Evolutionary conservation across 2,113 vertebrate species (phyloP), one percentile per base, ranked within the genome.

Genomic region (Entomyzon cyanotis): DNA sequence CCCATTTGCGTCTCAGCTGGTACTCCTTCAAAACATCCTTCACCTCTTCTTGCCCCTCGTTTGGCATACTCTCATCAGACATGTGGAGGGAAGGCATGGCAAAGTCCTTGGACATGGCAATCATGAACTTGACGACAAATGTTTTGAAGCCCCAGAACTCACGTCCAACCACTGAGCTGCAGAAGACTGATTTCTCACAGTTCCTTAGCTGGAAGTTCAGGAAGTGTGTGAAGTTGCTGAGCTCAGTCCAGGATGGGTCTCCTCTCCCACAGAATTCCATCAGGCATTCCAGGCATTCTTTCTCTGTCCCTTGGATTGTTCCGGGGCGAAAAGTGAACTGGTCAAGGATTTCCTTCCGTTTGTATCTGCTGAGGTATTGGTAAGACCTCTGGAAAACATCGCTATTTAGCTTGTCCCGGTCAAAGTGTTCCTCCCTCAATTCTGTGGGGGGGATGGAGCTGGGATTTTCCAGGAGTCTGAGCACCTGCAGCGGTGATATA

Each of bases 101-200:
- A 79, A 98, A 98, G 92, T 98, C 98, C 89, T 95, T 96, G 6
- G 98, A 97, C 98, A 98, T 98, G 65, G 92, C 37, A 59, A 98
- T 97, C 98, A 98, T 98, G 96, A 98, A 98, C 71, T 98, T 98
- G 27, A 98, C 93, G n/a, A 98, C 97, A 59, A 98, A 98, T 21
- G 53, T 80, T 78, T 98, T 98, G 93, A 98, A 98, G 69, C 98
- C 98, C 24, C 53, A 67, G 31, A 98, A 93, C 28, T 97, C 91
- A 13, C 73, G 53, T 10, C 85, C 96, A 25, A 97, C 94, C 89
- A 97, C 97, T 4, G 81, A 55, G 17, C 94, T 96, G 93, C 98
- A 98, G 95, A 98, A 98, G 55, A 98, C 23, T 0, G 98, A 98
- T 27, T 82, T 87, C 93, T 98, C 98, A 64, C 98, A 98, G 70